Evolutionary conservation across 37 sponge, comb jelly and placozoan species (phyloP), one percentile per base, ranked within the genome.

Genomic region (Mnemiopsis leidyi): DNA sequence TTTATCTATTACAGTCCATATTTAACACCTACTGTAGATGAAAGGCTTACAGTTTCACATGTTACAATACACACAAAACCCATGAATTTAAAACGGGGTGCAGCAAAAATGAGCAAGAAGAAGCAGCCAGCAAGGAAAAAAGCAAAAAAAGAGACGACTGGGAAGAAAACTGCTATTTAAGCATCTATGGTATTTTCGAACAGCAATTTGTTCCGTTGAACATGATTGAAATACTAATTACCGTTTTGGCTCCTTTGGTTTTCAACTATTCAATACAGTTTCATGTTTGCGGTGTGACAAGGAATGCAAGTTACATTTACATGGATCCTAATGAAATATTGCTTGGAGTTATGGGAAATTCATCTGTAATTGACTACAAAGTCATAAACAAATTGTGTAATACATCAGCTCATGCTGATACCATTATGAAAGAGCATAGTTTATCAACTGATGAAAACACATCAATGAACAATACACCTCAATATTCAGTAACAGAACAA

Each of bases 1-100:
- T 77, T 77, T 32, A 77, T 77, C 36, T 77, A 77, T 34, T 77
- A 77, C 35, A 77, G 79, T 32, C 79, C 30, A 16, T 77, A 77
- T 77, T 32, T 77, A 32, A 77, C 79, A 26, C 79, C 79, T 34
- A 3, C 33, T 20, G 35, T 28, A 32, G 79, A 77, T 77, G 79
- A 26, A 34, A 9, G 2, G 33, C 35, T 77, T 18, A 71, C 29
- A 29, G 9, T 20, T 31, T 34, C 79, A 7, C 18, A 5, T 34
- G 9, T 13, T 13, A 31, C 33, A 31, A 48, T 48, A 5, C 79
- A 77, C 32, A 77, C 33, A 1, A 77, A 77, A 18, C 79, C 79
- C 18, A 32, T 77, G 35, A 77, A 26, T 3, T 5, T 32, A 0
- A 77, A 77, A 32, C 79, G 79, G 16, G 79, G 1, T 77, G 79